phyloP scores from a whole-genome alignment of 2,797 vertebrate species.

The Danio choprae region DNA sequence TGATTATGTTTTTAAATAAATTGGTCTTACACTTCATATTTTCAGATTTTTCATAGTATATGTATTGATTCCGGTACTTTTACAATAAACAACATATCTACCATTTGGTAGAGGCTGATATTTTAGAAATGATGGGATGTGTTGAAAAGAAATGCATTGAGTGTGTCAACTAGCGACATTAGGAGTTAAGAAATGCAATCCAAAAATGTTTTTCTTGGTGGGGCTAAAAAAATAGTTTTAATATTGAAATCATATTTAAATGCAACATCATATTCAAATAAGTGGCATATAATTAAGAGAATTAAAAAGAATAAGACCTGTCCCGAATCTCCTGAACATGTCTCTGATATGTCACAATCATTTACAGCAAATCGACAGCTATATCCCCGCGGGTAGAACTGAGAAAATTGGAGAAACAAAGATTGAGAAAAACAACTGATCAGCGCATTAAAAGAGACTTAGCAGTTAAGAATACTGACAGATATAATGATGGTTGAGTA shows the following conservation, averaged over 20 bases:
- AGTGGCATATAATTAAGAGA: too few species aligned
- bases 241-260: background rate
- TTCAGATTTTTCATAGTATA: too few species aligned
- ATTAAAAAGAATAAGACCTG: constrained; percentile 74
- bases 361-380: constrained; percentile 87
- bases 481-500: background rate
- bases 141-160: too few species aligned
- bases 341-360: constrained; percentile 86
- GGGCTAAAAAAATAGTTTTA: background rate
- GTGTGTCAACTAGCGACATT: too few species aligned
- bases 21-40: too few species aligned
- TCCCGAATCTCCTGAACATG: constrained; percentile 86
- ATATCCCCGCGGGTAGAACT: constrained; percentile 86
- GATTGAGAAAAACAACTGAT: constrained; percentile 12
- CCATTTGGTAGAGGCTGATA: too few species aligned
- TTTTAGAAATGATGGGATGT: too few species aligned
- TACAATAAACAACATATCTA: too few species aligned
- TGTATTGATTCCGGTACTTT: too few species aligned
- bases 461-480: background rate
- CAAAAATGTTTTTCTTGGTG: too few species aligned
- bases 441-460: constrained; percentile 3
- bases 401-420: constrained; percentile 5
- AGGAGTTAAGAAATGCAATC: too few species aligned
- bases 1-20: too few species aligned
- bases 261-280: background rate